Evolutionary conservation across 2,797 vertebrate species (phyloP).

Genomic region (Champsocephalus gunnari): DNA sequence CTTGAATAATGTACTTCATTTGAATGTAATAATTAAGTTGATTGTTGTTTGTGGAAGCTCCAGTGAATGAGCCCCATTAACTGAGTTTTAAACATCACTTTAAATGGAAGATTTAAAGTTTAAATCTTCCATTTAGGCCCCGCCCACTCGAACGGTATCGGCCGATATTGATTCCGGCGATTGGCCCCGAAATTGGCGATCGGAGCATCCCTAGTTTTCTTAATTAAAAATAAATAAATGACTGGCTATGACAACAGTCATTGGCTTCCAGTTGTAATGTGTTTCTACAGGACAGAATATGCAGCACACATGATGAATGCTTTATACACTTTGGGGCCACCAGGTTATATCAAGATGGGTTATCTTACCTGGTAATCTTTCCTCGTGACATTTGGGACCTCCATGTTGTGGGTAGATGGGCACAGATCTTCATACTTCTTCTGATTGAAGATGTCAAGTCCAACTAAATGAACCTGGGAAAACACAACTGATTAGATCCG

Average conservation of each 20-base stretch:
- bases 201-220: no score
- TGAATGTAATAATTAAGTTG: no score
- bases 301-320: neutral
- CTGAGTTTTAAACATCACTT: no score
- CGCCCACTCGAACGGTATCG: no score
- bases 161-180: no score
- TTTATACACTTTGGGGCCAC: neutral
- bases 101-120: no score
- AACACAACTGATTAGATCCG: neutral
- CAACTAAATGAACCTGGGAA: constrained; percentile 92
- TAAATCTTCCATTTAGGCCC: no score
- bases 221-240: neutral
- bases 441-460: constrained; percentile 94
- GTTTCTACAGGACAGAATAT: neutral
- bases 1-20: no score
- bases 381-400: constrained; percentile 93
- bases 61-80: no score
- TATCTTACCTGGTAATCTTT: constrained; percentile 89
- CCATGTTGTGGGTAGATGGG: constrained; percentile 98
- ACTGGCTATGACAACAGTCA: neutral
- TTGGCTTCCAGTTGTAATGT: neutral
- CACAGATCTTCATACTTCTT: constrained; percentile 98
- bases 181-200: no score
- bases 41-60: no score
- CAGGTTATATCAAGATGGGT: neutral